Conservation (phyloP, 2,888 invertebrate species). For the Merodon equestris region DNA sequence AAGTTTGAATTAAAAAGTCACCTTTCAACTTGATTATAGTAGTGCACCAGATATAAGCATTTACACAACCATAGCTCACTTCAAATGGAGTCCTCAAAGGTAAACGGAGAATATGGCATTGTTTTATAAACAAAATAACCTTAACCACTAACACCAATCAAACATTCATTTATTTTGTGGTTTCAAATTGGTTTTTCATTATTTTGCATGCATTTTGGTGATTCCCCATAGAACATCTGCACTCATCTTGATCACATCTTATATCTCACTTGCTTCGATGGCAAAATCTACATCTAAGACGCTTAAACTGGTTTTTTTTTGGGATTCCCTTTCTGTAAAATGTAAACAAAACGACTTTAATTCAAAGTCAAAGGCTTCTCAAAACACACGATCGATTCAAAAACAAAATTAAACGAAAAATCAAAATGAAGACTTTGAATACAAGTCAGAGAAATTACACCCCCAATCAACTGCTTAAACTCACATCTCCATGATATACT, state of each 20-base stretch:
- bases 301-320: conserved; percentile 34
- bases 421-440: conserved; percentile 48
- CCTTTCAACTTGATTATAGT: too few species aligned
- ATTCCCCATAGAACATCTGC: conserved; percentile 25
- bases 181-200: not conserved
- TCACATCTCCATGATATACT: conserved; percentile 48
- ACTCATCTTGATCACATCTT: conserved; percentile 28
- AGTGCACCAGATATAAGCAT: too few species aligned
- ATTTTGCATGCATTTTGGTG: conserved; percentile 29
- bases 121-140: too few species aligned
- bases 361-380: conserved; percentile 45
- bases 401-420: conserved; percentile 8
- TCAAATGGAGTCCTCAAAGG: too few species aligned
- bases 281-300: conserved; percentile 37
- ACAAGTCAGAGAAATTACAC: conserved; percentile 21
- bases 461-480: conserved; percentile 34
- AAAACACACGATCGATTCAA: conserved; percentile 1
- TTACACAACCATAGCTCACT: too few species aligned
- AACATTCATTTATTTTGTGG: not conserved
- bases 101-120: too few species aligned
- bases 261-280: conserved; percentile 47
- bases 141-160: too few species aligned
- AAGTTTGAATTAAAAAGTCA: too few species aligned
- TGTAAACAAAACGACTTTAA: conserved; percentile 31
- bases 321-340: conserved; percentile 20